Conservation (phyloP, 2,113 vertebrate genomes). For the Cryptotis parvus region DNA sequence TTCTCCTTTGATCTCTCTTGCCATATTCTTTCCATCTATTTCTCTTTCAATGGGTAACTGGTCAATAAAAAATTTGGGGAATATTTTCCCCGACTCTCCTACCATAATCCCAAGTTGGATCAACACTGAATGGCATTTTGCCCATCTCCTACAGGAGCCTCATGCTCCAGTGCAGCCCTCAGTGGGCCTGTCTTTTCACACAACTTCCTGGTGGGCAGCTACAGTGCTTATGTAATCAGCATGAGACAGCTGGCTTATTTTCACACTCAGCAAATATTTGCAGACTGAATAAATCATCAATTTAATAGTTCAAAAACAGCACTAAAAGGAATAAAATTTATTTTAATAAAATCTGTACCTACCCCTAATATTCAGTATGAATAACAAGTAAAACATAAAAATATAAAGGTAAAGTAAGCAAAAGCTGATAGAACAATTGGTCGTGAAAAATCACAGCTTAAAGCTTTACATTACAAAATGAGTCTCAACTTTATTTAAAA, state of each 20-base stretch:
- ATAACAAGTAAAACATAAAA: not conserved
- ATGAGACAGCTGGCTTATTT: not conserved
- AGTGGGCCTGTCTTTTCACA: not conserved
- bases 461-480: no score
- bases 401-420: not conserved
- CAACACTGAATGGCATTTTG: not conserved
- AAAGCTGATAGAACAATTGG: not conserved
- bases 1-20: not conserved
- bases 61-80: no score
- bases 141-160: not conserved
- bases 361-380: conserved; percentile 7
- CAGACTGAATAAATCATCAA: not conserved
- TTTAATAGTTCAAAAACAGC: not conserved
- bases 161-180: not conserved
- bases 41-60: no score
- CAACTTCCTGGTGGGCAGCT: not conserved
- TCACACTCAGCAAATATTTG: not conserved
- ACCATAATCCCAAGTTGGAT: not conserved
- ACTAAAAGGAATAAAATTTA: conserved; percentile 34
- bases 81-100: not conserved
- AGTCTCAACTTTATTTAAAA: not conserved
- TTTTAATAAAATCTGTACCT: not conserved
- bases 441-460: not conserved
- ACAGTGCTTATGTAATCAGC: not conserved
- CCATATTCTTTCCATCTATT: not conserved